Evolutionary conservation across 1,140 invertebrate genomes (phyloP).

Genomic region (Sminthurinus signatus): DNA sequence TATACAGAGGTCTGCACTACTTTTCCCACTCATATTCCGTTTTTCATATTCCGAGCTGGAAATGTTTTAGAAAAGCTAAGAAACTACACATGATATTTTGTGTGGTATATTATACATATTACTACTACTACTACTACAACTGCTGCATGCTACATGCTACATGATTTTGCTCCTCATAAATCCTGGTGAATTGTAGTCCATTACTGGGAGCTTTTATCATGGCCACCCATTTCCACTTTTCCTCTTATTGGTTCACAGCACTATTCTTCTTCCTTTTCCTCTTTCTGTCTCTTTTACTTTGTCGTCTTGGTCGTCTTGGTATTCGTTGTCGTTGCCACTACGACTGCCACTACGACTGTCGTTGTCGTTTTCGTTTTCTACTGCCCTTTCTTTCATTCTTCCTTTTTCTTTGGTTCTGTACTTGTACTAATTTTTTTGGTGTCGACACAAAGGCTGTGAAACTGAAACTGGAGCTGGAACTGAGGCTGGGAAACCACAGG

Average conservation of each 20-base stretch:
- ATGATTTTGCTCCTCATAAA: conserved; percentile 17
- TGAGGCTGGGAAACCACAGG: too few species aligned
- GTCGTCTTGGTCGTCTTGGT: not conserved
- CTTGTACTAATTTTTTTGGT: not conserved
- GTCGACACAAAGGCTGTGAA: not conserved
- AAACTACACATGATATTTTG: not conserved
- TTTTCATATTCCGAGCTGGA: too few species aligned
- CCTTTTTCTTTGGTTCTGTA: not conserved
- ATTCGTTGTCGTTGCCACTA: not conserved
- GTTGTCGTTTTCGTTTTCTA: not conserved
- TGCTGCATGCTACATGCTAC: too few species aligned
- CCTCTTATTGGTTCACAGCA: not conserved
- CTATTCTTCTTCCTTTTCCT: not conserved
- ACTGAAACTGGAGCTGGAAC: too few species aligned
- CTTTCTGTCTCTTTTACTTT: not conserved
- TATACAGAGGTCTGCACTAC: too few species aligned
- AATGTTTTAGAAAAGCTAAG: not conserved
- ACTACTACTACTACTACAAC: too few species aligned
- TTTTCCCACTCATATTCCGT: not conserved
- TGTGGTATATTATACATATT: not conserved
- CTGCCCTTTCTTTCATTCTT: not conserved
- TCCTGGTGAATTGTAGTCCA: conserved; percentile 14
- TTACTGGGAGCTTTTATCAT: conserved; percentile 15
- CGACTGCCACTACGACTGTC: not conserved
- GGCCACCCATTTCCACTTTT: conserved; percentile 6